Base-by-base conservation (phyloP, 2,113 vertebrate species). In the Eonycteris spelaea region DNA sequence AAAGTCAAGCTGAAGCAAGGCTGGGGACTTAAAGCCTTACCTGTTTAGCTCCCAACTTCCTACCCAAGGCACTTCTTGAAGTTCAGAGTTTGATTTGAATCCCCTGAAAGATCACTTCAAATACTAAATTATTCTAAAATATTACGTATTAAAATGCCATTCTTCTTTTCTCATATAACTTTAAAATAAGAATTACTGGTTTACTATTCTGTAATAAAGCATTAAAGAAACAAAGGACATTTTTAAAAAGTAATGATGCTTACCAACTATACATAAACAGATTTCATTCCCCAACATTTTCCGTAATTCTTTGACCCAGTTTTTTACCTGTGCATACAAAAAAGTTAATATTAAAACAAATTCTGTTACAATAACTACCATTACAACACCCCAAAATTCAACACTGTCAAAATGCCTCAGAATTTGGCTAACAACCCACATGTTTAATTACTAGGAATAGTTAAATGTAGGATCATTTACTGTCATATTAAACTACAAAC, bases 281-380 rank as follows among this genome's bases (percentile, higher is more conserved):
- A 99, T 99, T 97, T 99, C 99, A 97, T 99, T 99, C 95, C 99
- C 99, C 99, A 99, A 98, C 99, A 99, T 99, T 99, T 99, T 99
- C 97, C 99, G 99, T 98, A 99, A 98, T 98, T 99, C 99, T 97
- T 99, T 99, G 96, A 99, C 99, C 99, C 99, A 99, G 98, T 99
- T 99, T 99, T 99, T 99, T 97, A 99, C 99, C 99, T 99, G 98
- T 99, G 96, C 57, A 97, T 80, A 96, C 78, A 96, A 73, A 97
- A 92, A 8, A 94, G 6, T 45, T 98, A 80, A 91, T 30, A 12
- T 87, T 96, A 93, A 84, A 97, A 51, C 68, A 95, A 95, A 91
- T 89, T 18, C 21, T 83, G 43, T 51, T 95, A 48, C 12, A 93
- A 73, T 67, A 21, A 71, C 63, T 53, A 95, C 28, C 45, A 74